These are phyloP conservation scores for Ormyrus nitidulus DNA, from an alignment of 2,888 invertebrate species.

Conservation along the genomic window DNA sequence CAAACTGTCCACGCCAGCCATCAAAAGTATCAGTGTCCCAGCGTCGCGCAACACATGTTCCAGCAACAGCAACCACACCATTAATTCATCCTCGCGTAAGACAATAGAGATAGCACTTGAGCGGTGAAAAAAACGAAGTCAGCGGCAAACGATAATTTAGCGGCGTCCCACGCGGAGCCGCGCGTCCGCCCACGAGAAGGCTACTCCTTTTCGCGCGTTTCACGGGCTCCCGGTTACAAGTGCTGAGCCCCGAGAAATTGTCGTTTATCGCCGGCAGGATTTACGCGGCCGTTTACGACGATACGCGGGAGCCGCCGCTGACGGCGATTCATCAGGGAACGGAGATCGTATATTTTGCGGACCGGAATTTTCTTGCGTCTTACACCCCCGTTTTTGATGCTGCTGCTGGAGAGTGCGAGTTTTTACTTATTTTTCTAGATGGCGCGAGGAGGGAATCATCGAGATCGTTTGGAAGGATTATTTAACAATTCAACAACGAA, in stretches of 20 bases:
- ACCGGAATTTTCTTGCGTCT: too few relatives aligned
- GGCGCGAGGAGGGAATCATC: too few relatives aligned
- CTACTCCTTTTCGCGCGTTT: slow-evolving; percentile 59
- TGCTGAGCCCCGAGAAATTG: slow-evolving; percentile 69
- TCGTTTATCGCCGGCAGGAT: slow-evolving; percentile 72
- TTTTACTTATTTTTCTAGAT: too few relatives aligned
- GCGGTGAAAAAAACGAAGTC: slow-evolving; percentile 46
- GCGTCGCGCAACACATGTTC: slow-evolving; percentile 35
- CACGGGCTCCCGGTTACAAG: slow-evolving; percentile 62
- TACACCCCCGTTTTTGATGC: too few relatives aligned
- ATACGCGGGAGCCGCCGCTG: slow-evolving; percentile 24
- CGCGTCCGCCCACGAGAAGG: slow-evolving; percentile 65
- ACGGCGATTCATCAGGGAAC: slow-evolving; percentile 58
- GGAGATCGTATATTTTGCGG: too few relatives aligned
- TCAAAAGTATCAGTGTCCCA: slow-evolving; percentile 31
- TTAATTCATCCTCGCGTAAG: slow-evolving; percentile 34
- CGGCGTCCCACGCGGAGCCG: slow-evolving; percentile 68
- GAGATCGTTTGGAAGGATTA: too few relatives aligned
- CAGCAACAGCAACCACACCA: neutral
- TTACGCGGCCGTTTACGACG: slow-evolving; percentile 71
- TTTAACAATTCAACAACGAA: too few relatives aligned
- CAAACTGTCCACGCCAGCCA: neutral
- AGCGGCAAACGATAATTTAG: slow-evolving; percentile 68
- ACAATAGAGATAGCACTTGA: slow-evolving; percentile 40
- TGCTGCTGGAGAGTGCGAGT: too few relatives aligned